Conservation (phyloP, 1,140 invertebrate species). For the Saccostrea cuccullata region DNA sequence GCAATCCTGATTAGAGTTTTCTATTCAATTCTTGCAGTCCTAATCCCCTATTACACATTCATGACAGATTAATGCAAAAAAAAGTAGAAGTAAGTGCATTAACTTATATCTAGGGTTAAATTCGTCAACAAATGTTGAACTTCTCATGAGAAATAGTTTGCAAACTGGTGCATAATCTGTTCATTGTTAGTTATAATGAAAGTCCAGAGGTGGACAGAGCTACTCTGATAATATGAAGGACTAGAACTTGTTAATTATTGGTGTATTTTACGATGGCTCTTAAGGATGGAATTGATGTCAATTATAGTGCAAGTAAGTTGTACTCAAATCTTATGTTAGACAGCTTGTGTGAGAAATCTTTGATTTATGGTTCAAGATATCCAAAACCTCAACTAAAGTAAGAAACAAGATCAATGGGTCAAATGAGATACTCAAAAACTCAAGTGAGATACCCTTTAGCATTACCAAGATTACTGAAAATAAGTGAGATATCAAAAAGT, state of each 20-base stretch:
- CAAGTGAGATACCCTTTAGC: too few species aligned
- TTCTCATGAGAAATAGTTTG: slow-evolving; percentile 24
- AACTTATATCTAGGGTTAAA: background rate
- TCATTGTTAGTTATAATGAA: background rate
- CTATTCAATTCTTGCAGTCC: background rate
- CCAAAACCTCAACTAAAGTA: background rate
- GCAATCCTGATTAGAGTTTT: background rate
- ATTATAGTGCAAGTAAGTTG: slow-evolving; percentile 8
- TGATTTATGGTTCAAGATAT: background rate
- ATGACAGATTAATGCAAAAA: background rate
- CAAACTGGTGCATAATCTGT: background rate
- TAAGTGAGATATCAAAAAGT: too few species aligned
- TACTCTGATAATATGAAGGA: background rate
- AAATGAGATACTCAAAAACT: too few species aligned
- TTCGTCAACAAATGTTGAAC: background rate
- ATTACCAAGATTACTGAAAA: too few species aligned
- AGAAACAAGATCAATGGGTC: background rate
- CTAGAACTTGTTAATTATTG: background rate
- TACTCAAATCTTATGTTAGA: background rate
- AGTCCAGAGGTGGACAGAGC: background rate
- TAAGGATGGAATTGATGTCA: slow-evolving; percentile 27
- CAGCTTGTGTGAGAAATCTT: background rate
- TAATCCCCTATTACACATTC: background rate
- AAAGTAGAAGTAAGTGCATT: background rate
- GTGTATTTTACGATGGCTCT: background rate